Conservation (phyloP, 2,888 invertebrate genomes). For the Zele albiditarsus region DNA sequence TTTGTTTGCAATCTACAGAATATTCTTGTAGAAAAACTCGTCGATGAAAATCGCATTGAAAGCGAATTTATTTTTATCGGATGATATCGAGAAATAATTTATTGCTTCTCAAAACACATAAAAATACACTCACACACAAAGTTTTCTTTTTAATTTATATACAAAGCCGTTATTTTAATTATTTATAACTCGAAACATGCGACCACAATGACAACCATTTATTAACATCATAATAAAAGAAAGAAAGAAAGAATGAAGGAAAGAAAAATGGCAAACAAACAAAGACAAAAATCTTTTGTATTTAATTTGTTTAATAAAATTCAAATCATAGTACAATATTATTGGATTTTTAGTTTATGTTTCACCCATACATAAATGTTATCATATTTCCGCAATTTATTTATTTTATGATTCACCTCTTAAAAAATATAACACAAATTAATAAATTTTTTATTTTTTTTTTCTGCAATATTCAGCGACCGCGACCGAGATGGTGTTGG, state of each 20-base stretch:
- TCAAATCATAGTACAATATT: slow-evolving; percentile 69
- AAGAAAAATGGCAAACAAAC: slow-evolving; percentile 45
- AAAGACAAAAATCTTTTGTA: slow-evolving; percentile 65
- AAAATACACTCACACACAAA: slow-evolving; percentile 10
- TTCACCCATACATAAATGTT: slow-evolving; percentile 28
- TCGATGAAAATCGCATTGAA: slow-evolving; percentile 36
- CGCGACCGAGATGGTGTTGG: neutral
- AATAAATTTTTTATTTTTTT: neutral
- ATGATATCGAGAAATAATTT: slow-evolving; percentile 46
- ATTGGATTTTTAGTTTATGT: slow-evolving; percentile 47
- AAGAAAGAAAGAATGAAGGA: slow-evolving; percentile 32
- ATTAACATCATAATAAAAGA: slow-evolving; percentile 41
- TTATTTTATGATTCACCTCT: neutral
- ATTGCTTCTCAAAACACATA: slow-evolving; percentile 36
- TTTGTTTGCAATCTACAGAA: neutral
- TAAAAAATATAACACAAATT: neutral
- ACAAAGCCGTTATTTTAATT: slow-evolving; percentile 62
- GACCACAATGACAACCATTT: slow-evolving; percentile 51
- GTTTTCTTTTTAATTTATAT: slow-evolving; percentile 44
- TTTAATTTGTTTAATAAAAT: slow-evolving; percentile 72
- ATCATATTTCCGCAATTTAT: neutral
- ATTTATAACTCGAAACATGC: slow-evolving; percentile 62
- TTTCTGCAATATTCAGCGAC: neutral
- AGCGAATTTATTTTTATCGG: slow-evolving; percentile 44
- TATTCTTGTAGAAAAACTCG: slow-evolving; percentile 20